Evolutionary conservation across 1,140 invertebrate genomes (phyloP).

Genomic region (Musca domestica): DNA sequence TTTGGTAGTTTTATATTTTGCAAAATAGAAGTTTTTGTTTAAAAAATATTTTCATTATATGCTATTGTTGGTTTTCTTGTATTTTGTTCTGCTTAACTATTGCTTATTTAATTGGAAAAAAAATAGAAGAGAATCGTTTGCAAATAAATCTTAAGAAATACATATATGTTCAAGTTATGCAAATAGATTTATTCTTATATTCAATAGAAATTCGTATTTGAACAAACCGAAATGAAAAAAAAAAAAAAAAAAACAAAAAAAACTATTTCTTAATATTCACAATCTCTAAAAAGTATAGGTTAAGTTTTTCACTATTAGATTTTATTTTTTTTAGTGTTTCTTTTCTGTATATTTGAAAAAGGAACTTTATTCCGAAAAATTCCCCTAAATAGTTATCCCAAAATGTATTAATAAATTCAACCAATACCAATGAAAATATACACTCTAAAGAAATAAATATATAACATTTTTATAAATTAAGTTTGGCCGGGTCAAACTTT

Average conservation of each 20-base stretch:
- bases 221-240: no score
- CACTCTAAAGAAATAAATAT: not conserved
- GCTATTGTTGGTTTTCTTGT: not conserved
- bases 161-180: no score
- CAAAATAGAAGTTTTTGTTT: not conserved
- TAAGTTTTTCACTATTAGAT: not conserved
- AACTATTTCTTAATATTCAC: no score
- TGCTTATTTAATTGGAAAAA: slow-evolving; percentile 1
- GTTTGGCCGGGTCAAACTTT: no score
- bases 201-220: not conserved
- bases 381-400: not conserved
- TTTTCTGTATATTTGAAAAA: not conserved
- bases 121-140: not conserved
- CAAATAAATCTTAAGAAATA: no score
- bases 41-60: slow-evolving; percentile 2
- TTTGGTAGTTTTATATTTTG: not conserved
- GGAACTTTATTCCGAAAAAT: not conserved
- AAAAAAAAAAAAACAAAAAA: no score
- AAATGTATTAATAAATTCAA: no score
- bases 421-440: no score
- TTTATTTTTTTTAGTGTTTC: not conserved
- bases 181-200: slow-evolving; percentile 1
- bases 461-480: no score
- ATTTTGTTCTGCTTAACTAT: slow-evolving; percentile 9
- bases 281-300: no score